Conservation (phyloP, 2,888 invertebrate species). For the Nineta flava region DNA sequence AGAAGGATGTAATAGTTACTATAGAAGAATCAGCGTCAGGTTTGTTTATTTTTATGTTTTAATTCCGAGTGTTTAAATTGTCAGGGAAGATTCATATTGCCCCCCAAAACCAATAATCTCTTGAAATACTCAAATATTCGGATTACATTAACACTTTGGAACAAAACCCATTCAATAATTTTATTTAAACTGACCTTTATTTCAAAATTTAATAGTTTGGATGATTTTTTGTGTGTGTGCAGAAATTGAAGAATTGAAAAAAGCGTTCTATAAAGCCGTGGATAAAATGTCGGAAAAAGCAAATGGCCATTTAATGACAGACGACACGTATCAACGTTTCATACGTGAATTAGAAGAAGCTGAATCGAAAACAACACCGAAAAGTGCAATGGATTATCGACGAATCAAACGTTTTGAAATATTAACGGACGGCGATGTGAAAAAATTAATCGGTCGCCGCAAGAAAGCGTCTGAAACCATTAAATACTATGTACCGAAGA, state of each 20-base stretch:
- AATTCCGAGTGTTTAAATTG: too few species aligned
- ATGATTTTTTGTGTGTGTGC: not conserved
- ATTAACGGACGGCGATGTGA: not conserved
- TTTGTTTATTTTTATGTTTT: too few species aligned
- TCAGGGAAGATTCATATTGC: too few species aligned
- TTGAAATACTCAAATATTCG: too few species aligned
- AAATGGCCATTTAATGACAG: not conserved
- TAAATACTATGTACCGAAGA: not conserved
- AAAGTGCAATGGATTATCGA: not conserved
- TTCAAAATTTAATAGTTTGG: too few species aligned
- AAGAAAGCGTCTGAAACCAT: not conserved
- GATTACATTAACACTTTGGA: too few species aligned
- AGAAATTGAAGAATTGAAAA: slow-evolving; percentile 1
- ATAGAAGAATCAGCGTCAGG: too few species aligned
- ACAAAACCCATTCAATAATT: too few species aligned
- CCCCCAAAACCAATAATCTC: too few species aligned
- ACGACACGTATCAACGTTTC: not conserved
- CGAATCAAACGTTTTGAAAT: not conserved
- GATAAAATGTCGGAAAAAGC: not conserved
- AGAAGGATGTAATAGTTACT: too few species aligned
- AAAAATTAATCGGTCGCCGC: not conserved
- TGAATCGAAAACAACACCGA: not conserved
- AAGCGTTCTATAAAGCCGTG: not conserved
- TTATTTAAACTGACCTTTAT: too few species aligned
- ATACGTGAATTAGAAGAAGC: not conserved